Evolutionary conservation across 2,797 vertebrate species (phyloP).

Genomic region (Iguana delicatissima): DNA sequence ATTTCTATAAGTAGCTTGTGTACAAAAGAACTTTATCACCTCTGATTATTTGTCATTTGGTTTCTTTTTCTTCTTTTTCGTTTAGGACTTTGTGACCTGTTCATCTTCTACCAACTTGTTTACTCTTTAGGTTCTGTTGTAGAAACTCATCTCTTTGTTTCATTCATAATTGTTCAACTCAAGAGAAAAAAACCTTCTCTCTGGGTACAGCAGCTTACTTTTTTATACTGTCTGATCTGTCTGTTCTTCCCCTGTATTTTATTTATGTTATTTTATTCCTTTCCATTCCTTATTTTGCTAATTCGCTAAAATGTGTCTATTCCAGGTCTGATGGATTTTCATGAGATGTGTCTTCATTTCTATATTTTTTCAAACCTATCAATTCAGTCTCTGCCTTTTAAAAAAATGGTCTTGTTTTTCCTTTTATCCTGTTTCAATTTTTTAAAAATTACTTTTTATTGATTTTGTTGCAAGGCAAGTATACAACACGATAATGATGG

Average conservation of each 20-base stretch:
- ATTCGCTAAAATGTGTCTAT: not conserved
- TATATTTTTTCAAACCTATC: not conserved
- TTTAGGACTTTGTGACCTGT: not conserved
- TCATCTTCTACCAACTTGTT: not conserved
- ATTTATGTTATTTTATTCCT: too few species aligned
- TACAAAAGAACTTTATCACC: too few species aligned
- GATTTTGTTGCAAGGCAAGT: too few species aligned
- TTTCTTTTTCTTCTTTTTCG: not conserved
- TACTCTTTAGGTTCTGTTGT: not conserved
- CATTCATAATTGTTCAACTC: not conserved
- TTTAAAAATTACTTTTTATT: not conserved
- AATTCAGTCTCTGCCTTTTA: not conserved
- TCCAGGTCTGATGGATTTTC: not conserved
- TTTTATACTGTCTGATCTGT: too few species aligned
- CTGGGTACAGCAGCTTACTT: not conserved
- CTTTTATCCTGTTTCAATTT: not conserved
- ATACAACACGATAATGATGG: too few species aligned
- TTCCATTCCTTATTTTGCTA: not conserved
- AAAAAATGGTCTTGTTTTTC: not conserved
- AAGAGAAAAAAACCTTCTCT: not conserved
- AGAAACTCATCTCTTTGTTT: not conserved
- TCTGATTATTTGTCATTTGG: too few species aligned
- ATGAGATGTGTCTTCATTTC: not conserved
- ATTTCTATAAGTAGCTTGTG: too few species aligned
- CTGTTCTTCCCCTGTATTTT: too few species aligned